A percentile compares a stretch with the other conserved stretches of the same genome.
These are phyloP conservation scores for Neotoma lepida DNA, from an alignment of 2,113 vertebrate species.

Conservation along the genomic window DNA sequence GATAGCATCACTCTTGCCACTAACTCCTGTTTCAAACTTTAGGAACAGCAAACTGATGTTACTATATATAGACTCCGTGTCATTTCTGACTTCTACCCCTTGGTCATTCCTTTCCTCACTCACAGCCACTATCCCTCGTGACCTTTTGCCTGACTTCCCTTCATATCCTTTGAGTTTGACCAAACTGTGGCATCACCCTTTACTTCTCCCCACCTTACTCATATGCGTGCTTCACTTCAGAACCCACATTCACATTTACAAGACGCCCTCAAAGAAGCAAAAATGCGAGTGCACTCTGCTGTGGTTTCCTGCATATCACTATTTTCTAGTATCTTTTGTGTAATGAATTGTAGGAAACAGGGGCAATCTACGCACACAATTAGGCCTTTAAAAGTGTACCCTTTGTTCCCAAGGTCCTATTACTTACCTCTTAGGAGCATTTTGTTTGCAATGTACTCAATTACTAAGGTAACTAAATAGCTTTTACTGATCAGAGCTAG, in stretches of 20 bases:
- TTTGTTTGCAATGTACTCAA: slow-evolving; percentile 62
- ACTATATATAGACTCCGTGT: not conserved
- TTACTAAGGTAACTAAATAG: slow-evolving; percentile 65
- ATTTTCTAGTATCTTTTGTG: not conserved
- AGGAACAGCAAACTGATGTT: not conserved
- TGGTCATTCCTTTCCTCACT: too few species aligned
- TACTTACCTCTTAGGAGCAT: slow-evolving; percentile 54
- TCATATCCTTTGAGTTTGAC: not conserved
- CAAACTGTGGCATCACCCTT: not conserved
- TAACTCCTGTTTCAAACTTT: not conserved
- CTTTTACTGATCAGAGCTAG: slow-evolving; percentile 53
- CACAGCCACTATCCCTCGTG: not conserved
- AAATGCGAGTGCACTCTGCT: not conserved
- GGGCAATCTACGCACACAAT: slow-evolving; percentile 3
- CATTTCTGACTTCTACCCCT: not conserved
- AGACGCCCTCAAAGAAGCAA: not conserved
- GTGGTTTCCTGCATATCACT: not conserved
- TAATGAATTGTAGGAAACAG: slow-evolving; percentile 6
- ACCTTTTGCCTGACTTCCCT: not conserved
- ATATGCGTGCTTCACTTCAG: not conserved
- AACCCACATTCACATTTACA: not conserved
- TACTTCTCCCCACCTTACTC: not conserved
- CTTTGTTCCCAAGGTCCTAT: slow-evolving; percentile 60
- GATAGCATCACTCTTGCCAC: not conserved
- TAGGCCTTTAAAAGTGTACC: slow-evolving; percentile 44